Percentiles rank a stretch among this genome's conserved stretches.
These are phyloP conservation scores for Leptopilina clavipes DNA, from an alignment of 1,140 invertebrate genomes.

Conservation along the genomic window DNA sequence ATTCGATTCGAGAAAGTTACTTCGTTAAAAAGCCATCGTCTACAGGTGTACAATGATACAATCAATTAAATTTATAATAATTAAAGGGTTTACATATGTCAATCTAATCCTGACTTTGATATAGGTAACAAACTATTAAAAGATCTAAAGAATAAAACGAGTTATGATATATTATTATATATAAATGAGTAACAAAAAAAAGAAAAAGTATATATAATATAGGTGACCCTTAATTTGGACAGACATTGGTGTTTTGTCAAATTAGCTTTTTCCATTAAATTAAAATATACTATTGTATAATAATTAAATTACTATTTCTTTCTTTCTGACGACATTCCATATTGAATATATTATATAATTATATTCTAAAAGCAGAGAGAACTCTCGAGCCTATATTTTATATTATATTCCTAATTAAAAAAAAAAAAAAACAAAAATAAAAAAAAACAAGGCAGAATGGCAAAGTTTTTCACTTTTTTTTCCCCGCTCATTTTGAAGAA, in stretches of 20 bases:
- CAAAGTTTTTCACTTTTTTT: constrained; percentile 12
- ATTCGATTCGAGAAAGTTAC: constrained; percentile 45
- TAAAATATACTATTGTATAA: no score
- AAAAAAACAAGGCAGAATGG: background rate
- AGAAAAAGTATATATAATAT: constrained; percentile 31
- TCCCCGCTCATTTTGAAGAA: background rate
- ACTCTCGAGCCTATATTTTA: constrained; percentile 27
- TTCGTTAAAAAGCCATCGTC: constrained; percentile 49
- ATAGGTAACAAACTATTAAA: constrained; percentile 39
- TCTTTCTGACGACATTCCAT: constrained; percentile 14
- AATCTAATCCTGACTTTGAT: constrained; percentile 59
- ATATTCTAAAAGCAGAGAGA: constrained; percentile 27
- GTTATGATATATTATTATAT: constrained; percentile 34
- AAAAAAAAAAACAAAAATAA: no score
- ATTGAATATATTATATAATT: background rate
- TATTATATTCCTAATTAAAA: constrained; percentile 22
- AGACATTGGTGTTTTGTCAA: constrained; percentile 35
- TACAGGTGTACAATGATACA: constrained; percentile 61
- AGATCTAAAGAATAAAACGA: constrained; percentile 31
- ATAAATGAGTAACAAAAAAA: constrained; percentile 38
- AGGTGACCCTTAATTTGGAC: constrained; percentile 44
- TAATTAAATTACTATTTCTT: background rate
- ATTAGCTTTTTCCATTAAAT: constrained; percentile 14
- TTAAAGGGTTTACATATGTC: constrained; percentile 58
- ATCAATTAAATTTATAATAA: constrained; percentile 59